A percentile compares a stretch with the other conserved stretches of the same genome.
Conservation (phyloP, 1,140 invertebrate species). For the Bombus breviceps region DNA sequence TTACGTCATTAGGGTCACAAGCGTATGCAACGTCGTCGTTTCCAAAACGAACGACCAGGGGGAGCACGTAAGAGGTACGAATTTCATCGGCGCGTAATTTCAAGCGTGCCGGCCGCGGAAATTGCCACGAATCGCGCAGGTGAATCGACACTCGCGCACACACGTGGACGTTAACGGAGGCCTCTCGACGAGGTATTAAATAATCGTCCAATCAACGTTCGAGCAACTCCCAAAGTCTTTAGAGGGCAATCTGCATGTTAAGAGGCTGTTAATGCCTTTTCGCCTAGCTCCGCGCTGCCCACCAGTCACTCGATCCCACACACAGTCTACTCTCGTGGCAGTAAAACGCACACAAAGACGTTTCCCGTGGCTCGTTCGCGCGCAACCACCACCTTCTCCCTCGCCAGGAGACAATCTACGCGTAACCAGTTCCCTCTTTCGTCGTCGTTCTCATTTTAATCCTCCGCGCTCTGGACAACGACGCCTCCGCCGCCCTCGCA, state of each 20-base stretch:
- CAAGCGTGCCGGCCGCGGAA: not conserved
- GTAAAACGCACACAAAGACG: not conserved
- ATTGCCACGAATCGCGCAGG: conserved; percentile 37
- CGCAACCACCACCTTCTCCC: not conserved
- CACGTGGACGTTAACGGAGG: conserved; percentile 58
- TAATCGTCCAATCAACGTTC: conserved; percentile 81
- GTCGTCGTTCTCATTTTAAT: conserved; percentile 17
- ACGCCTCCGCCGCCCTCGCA: conserved; percentile 5
- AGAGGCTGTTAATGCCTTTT: conserved; percentile 81
- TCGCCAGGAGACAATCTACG: conserved; percentile 27
- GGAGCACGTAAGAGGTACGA: not conserved
- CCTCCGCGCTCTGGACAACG: not conserved
- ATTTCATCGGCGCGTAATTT: not conserved
- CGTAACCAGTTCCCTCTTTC: conserved; percentile 8
- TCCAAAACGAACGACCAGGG: not conserved
- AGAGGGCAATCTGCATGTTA: conserved; percentile 82
- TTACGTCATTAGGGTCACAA: not conserved
- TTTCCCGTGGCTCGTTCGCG: not conserved
- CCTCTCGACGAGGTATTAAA: conserved; percentile 75
- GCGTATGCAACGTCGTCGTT: not conserved
- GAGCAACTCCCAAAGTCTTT: conserved; percentile 77
- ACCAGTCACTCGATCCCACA: conserved; percentile 43
- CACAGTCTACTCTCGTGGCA: not conserved
- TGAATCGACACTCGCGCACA: conserved; percentile 5
- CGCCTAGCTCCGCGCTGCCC: conserved; percentile 73